Evolutionary conservation across 2,888 invertebrate species (phyloP), one percentile per base, ranked within the genome.

Genomic region (Drosophila prostipennis): DNA sequence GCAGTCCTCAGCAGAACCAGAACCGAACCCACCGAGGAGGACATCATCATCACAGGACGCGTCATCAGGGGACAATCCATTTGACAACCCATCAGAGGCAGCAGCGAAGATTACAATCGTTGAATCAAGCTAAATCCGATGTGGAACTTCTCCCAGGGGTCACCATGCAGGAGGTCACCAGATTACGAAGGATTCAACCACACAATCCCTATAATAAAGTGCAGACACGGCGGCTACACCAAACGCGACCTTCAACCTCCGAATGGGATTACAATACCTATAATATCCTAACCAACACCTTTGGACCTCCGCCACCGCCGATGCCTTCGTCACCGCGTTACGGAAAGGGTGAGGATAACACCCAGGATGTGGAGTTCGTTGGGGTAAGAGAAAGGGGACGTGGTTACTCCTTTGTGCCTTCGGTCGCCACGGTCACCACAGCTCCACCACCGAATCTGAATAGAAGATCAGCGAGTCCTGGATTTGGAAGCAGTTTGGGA

Each of bases 271-370:
- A 89, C 16, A 89, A 90, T 42, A 87, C 82, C 0, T 90, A 90
- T 45, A 90, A 90, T 48, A 75, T 90, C 0, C 79, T 87, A 11
- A 90, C 89, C 2, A 91, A 91, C n/a, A 89, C 89, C 0, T 90
- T 73, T 57, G 89, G 82, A 0, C 79, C 87, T 1, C 82, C 89
- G 3, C 78, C 82, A 6, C 80, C 83, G 6, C 64, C 82, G 26
- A 51, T 60, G 13, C 76, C 74, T 0, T 37, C 56, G 4, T 78
- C 81, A 0, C 54, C 84, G 1, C 72, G 87, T 1, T 72, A 69
- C 0, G 90, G 91, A 45, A 90, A 90, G 64, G 90, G 91, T 6
- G 90, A 90, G 51, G 90, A 90, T 37, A 90, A 90, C 34, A 89
- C 83, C 4, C 84, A 85, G 36, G 90, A 90, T 73, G 91, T 90